phyloP scores from a whole-genome alignment of 2,113 vertebrate genomes.

The Rhea americana region DNA sequence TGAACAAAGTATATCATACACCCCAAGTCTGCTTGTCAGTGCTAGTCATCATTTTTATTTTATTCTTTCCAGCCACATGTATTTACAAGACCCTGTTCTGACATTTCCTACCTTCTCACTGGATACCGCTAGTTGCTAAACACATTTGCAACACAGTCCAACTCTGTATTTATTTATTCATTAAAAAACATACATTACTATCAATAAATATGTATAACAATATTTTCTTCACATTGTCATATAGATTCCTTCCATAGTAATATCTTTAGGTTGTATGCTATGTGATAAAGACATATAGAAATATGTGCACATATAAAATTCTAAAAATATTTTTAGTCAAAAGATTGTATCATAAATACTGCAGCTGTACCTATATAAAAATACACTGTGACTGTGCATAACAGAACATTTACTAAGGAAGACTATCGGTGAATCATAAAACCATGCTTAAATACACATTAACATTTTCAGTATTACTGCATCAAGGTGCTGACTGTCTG shows the following conservation, averaged over 20 bases:
- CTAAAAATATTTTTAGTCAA: slow-evolving; percentile 14
- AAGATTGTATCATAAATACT: not conserved
- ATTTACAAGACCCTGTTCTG: slow-evolving; percentile 85
- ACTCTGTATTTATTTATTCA: slow-evolving; percentile 72
- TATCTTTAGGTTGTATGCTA: not conserved
- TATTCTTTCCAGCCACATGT: slow-evolving; percentile 86
- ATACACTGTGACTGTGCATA: not conserved
- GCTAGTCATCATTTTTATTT: slow-evolving; percentile 87
- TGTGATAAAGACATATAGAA: not conserved
- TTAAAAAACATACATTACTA: slow-evolving; percentile 60
- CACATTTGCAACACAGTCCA: slow-evolving; percentile 63
- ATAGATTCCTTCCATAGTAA: not conserved
- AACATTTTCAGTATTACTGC: not conserved
- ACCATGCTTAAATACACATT: not conserved
- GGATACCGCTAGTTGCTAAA: slow-evolving; percentile 68
- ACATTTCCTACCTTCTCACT: slow-evolving; percentile 77
- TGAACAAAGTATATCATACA: slow-evolving; percentile 94
- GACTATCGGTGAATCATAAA: slow-evolving; percentile 25
- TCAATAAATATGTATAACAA: slow-evolving; percentile 69
- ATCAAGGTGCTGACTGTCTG: not conserved
- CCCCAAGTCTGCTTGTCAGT: slow-evolving; percentile 89
- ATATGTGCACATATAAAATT: not conserved
- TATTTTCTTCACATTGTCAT: slow-evolving; percentile 43
- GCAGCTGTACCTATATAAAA: not conserved
- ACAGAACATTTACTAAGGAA: not conserved